Base-by-base conservation (phyloP, 2,888 invertebrate genomes). In the Gibbula magus region DNA sequence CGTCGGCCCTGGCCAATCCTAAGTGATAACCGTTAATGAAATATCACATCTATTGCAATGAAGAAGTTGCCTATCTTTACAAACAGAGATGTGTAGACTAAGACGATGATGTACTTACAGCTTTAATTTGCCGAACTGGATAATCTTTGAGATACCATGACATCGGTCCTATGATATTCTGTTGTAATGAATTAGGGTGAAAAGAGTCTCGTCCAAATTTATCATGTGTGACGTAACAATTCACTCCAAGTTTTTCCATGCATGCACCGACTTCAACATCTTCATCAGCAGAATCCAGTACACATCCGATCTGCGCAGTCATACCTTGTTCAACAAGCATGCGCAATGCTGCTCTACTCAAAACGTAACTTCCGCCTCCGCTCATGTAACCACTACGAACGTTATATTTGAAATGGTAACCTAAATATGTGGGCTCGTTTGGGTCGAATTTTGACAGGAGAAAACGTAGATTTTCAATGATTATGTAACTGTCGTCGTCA, bases 401-500 rank as follows among this genome's bases (percentile, higher is more conserved):
- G 66, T 80, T 83, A 39, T 87, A 86, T 79, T 89, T 87, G 80
- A 91, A 91, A 78, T 88, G 84, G 45, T 88, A 87, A 2, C 91
- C 91, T 90, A 98, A 98, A 93, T 97, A 98, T 16, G 98, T 94
- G 0, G 98, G 96, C 3, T 95, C 95, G 0, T 94, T 94, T 0
- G 96, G 94, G 87, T 95, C 94, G 90, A 97, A 95, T 0, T 95
- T 95, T 45, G 95, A 95, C 35, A 99, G 92, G 96, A 98, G 96
- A 90, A 96, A 97, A 20, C 99, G 94, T 73, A 99, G 94, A 93
- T 99, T 99, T 93, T 99, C 99, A 67, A 99, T 95, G 45, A 99
- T 95, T 35, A 98, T 97, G 93, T 97, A 99, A 94, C 99, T 99
- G 91, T 99, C 99, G 92, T 99, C 99, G 90, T 99, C 99, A 20